phyloP scores from a whole-genome alignment of 2,113 vertebrate genomes.

The Todiramphus chloris region DNA sequence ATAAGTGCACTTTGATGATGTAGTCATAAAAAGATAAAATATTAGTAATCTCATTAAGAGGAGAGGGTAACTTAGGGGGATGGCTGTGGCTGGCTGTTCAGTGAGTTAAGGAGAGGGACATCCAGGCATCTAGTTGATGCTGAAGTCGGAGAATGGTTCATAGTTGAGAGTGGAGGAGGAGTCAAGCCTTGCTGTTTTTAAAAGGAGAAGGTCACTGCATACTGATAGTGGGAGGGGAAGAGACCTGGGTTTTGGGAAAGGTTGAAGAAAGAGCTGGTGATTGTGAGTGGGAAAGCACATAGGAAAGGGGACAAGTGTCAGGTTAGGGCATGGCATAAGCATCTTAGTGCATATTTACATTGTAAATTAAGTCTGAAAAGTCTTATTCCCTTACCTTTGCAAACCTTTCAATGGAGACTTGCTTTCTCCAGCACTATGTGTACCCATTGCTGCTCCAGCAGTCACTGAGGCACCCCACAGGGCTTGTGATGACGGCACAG shows the following conservation, averaged over 20 bases:
- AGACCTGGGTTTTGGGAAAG: not conserved
- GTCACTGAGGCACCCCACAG: not conserved
- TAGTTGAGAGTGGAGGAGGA: not conserved
- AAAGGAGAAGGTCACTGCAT: not conserved
- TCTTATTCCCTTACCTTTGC: not conserved
- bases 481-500: fast-evolving
- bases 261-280: not conserved
- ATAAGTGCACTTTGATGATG: not conserved
- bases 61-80: not conserved
- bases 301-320: not conserved
- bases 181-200: not conserved
- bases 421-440: not conserved
- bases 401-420: not conserved
- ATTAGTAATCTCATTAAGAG: not conserved
- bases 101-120: not conserved
- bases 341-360: not conserved
- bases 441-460: not conserved
- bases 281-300: not conserved
- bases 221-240: not conserved
- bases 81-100: not conserved
- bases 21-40: not conserved
- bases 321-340: no score
- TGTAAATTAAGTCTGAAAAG: not conserved
- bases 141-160: not conserved
- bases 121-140: not conserved